Evolutionary conservation across 2,113 vertebrate genomes (phyloP).

Genomic region (Pipa parva): DNA sequence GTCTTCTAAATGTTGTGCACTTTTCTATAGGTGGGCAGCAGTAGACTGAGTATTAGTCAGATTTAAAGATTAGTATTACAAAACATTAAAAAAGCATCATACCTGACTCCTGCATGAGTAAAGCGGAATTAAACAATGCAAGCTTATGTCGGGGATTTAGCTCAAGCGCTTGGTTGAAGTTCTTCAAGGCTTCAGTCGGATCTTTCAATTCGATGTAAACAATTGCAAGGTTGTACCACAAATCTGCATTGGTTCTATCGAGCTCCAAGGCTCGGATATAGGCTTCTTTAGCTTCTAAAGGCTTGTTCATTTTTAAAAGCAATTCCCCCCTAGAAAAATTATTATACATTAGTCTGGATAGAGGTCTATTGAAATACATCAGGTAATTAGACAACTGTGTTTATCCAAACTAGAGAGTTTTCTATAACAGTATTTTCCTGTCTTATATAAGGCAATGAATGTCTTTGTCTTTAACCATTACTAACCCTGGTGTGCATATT

Average conservation of each 20-base stretch:
- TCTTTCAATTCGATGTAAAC: constrained; percentile 97
- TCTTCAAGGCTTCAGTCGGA: constrained; percentile 83
- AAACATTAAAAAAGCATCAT: constrained; percentile 52
- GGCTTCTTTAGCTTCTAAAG: constrained; percentile 86
- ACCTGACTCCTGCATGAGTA: constrained; percentile 98
- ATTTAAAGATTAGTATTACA: no score
- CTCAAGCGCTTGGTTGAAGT: constrained; percentile 89
- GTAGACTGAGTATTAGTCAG: no score
- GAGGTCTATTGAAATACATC: no score
- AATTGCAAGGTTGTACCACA: constrained; percentile 98
- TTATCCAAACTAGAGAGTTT: no score
- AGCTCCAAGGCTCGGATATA: constrained; percentile 88
- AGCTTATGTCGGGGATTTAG: constrained; percentile 86
- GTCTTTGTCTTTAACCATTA: no score
- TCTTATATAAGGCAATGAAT: no score
- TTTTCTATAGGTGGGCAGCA: no score
- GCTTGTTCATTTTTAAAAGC: constrained; percentile 96
- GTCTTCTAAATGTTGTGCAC: no score
- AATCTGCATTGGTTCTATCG: constrained; percentile 86
- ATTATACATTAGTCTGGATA: constrained; percentile 16
- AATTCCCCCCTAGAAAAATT: constrained; percentile 81
- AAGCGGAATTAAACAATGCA: constrained; percentile 90
- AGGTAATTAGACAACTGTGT: no score
- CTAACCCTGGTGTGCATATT: no score
- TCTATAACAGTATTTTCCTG: no score